Evolutionary conservation across 2,113 vertebrate genomes (phyloP), one percentile per base, ranked within the genome.

Genomic region (Nyctereutes procyonoides): DNA sequence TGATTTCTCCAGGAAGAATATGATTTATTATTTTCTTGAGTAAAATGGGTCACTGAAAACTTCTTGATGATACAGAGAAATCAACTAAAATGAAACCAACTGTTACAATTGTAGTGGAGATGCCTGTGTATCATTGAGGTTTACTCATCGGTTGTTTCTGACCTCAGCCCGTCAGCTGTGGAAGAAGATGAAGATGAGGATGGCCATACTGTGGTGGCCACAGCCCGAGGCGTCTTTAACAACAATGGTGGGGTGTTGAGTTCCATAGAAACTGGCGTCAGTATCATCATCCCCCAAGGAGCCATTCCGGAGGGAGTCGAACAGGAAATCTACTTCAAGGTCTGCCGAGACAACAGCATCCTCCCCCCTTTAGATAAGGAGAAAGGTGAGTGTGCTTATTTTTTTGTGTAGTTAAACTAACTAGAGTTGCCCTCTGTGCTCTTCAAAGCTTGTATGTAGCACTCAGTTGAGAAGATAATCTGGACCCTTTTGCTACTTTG

Each of bases 281-380:
- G 99, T 98, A 99, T 99, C 98, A 99, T 99, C 98, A 99, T 99
- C 98, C 99, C 99, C 7, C 99, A 99, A 98, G 99, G 99, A 85
- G 99, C 99, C 98, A 99, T 99, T 97, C 99, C 99, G 0, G 99
- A 99, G 92, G 99, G 99, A 60, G 99, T 99, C 92, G 99, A 99
- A 96, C 99, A 99, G 98, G 99, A 99, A 98, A 99, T 99, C 97
- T 99, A 99, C 99, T 99, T 99, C 98, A 99, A 99, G 98, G 99
- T 99, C 98, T 99, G 99, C 99, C 98, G 99, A 95, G 99, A 99
- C 99, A 99, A 99, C 99, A 99, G 99, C 98, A 99, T 99, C 98
- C 99, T 99, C 92, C 99, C 99, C 74, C 99, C 99, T 65, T 99
- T 99, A 74, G 99, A 99, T 98, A 99, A 99, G 98, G 99, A 99